Base-by-base conservation (phyloP, 2,888 invertebrate species). In the Cephus pulcher region DNA sequence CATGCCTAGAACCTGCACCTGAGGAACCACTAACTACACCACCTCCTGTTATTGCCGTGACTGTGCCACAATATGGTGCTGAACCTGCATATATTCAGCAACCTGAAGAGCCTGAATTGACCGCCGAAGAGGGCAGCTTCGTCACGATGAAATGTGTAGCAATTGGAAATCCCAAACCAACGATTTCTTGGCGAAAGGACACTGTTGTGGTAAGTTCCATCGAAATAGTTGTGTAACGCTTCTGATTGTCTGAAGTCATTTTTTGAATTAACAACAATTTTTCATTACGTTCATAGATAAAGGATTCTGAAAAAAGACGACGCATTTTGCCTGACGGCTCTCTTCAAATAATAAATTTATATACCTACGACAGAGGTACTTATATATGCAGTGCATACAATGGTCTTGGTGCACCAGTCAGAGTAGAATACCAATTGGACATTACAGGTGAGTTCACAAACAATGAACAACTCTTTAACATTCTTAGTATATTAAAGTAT, bases 361-460 rank as follows among this genome's bases (percentile, higher is more conserved):
- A 95, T 88, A 95, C 94, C 83, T 95, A 95, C 77, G 98, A 98
- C 91, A 94, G 95, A 34, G 98, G 98, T 69, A 94, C 95, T 15
- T 98, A 98, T 91, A 94, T 96, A 78, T 98, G 98, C 89, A 93
- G 95, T 12, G 98, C 97, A 1, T 95, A 95, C 89, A 98, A 98
- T 91, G 94, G 94, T 3, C 92, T 96, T 35, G 96, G 96, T 32
- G 91, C 93, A 75, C 95, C 96, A 23, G 93, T 94, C 56, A 94
- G 95, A 86, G 94, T 93, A 84, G 95, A 96, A 91, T 93, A 97
- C 78, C 93, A 93, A 79, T 93, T 98, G 12, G 93, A 94, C 81
- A 95, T 97, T 75, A 94, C 94, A 90, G 97, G 97, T 97, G 92
- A 92, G 94, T 83, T 79, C 56, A 76, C 68, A 12, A 34, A 23